A percentile compares a stretch with the other conserved stretches of the same genome.
These are phyloP conservation scores for Vireo altiloquus DNA, from an alignment of 2,113 vertebrate genomes.

Conservation along the genomic window DNA sequence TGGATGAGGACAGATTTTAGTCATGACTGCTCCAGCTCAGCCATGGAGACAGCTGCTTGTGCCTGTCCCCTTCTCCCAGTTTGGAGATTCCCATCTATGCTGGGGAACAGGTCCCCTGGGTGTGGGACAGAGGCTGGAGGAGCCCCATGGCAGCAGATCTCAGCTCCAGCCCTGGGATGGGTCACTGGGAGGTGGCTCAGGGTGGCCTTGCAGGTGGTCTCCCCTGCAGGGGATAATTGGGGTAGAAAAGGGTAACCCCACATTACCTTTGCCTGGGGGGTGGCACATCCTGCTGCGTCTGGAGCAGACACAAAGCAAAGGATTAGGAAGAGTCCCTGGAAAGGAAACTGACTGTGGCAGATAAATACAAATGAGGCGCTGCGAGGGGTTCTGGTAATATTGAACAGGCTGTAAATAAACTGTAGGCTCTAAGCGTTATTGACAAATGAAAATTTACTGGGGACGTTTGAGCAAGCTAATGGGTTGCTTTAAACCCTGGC, in stretches of 20 bases:
- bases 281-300: neutral
- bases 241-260: neutral
- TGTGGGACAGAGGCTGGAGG: neutral
- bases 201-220: neutral
- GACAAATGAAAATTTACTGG: conserved; percentile 65
- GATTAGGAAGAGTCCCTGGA: neutral
- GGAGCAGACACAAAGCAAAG: neutral
- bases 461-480: conserved; percentile 61
- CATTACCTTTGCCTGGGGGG: neutral
- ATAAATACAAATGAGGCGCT: conserved; percentile 42
- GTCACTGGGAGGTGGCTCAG: neutral
- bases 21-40: neutral
- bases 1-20: neutral
- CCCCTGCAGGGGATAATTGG: neutral
- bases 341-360: neutral
- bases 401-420: conserved; percentile 66
- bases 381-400: neutral
- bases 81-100: neutral
- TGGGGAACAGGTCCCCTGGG: neutral
- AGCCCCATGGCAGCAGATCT: neutral
- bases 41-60: neutral
- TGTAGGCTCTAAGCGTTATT: conserved; percentile 63
- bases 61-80: neutral
- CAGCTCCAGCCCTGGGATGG: neutral
- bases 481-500: conserved; percentile 62